A percentile compares a stretch with the other conserved stretches of the same genome.
Evolutionary conservation across 2,113 vertebrate species (phyloP).

Genomic region (Coturnix japonica): DNA sequence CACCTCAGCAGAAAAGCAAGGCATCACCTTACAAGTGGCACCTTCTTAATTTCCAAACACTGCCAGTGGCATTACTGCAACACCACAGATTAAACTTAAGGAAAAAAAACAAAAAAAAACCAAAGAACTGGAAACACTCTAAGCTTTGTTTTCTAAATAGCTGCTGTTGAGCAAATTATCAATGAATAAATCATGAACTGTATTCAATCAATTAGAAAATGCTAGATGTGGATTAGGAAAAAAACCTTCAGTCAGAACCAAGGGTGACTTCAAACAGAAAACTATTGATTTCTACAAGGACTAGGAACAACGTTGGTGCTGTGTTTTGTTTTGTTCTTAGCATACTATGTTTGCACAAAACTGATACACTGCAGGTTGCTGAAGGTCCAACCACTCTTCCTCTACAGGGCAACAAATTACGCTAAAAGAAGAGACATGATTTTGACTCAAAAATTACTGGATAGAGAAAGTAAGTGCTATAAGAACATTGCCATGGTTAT

Average conservation of each 20-base stretch:
- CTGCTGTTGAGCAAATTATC: background rate
- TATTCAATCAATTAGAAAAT: background rate
- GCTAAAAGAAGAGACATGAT: background rate
- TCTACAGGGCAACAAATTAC: background rate
- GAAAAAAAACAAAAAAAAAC: background rate
- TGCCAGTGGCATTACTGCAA: background rate
- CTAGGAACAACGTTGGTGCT: background rate
- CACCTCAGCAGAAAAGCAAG: background rate
- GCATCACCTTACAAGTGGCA: background rate
- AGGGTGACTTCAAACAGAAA: background rate
- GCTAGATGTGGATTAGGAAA: background rate
- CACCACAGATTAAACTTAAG: background rate
- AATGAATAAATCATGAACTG: background rate
- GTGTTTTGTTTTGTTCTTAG: background rate
- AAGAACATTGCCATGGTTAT: background rate
- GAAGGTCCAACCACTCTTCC: background rate
- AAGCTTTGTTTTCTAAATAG: constrained; percentile 12
- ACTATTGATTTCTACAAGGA: background rate
- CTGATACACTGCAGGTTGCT: background rate
- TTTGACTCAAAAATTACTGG: background rate
- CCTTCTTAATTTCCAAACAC: background rate
- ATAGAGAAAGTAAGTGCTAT: background rate
- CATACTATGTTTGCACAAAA: background rate
- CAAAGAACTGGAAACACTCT: background rate
- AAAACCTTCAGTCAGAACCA: background rate